Base-by-base conservation (phyloP, 2,888 invertebrate species). In the Caenorhabditis sp. region DNA sequence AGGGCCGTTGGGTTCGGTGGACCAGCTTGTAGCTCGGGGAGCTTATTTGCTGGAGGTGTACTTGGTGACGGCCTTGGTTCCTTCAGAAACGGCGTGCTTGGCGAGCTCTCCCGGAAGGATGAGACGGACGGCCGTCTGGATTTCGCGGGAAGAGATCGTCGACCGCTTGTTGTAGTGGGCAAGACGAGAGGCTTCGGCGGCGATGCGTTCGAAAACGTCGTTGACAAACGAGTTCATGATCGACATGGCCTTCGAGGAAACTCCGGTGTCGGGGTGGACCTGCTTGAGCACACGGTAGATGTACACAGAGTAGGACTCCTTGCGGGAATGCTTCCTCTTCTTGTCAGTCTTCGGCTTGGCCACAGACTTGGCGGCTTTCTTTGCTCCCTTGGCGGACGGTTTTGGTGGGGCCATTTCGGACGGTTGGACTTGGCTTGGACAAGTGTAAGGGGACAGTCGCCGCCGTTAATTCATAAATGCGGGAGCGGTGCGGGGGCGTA, bases 161-260 rank as follows among this genome's bases (percentile, higher is more conserved):
- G 91, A 92, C 46, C 92, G 91, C 88, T 93, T 93, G 78, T 92
- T 92, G 87, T 93, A 92, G 9, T 92, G 92, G 0, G 92, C 92
- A 70, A 94, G 87, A 55, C 92, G 92, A 24, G 85, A 85, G n/a
- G 88, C 84, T 65, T 88, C 88, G 0, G 91, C 90, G 0, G 93
- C 93, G 46, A 94, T 92, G 46, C 92, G 92, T 88, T 94, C 93
- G 85, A 94, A 91, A 85, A 93, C 92, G 82, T 94, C 93, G 82
- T 92, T 93, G 0, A 94, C 93, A 77, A 94, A 94, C 84, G 92
- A 92, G 82, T 93, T 93, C 93, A 94, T 93, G 80, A 73, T 73
- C 37, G 37, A 61, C 35, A 35, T 35, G 35, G 35, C 35, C 35
- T 35, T 35, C 11, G 35, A 35, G 13, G 35, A 35, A 13, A 35